These are phyloP conservation scores for Drosophila mulleri DNA, from an alignment of 2,888 invertebrate genomes.

Conservation along the genomic window DNA sequence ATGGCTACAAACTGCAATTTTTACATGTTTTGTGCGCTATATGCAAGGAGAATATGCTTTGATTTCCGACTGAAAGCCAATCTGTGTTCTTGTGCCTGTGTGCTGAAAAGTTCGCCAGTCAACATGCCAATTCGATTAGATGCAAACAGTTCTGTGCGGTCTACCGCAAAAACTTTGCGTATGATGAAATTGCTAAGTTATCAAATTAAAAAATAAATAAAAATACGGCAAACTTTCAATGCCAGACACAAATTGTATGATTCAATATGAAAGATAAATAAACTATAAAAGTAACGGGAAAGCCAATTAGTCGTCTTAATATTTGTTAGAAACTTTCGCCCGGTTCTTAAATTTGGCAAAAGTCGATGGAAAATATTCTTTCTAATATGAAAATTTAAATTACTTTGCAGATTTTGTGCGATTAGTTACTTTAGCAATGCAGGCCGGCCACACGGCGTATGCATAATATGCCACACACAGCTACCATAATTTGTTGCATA, in stretches of 20 bases:
- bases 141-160: constrained; percentile 49
- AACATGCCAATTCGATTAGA: constrained; percentile 67
- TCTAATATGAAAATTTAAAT: background rate
- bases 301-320: constrained; percentile 20
- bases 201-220: constrained; percentile 27
- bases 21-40: background rate
- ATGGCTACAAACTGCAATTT: constrained; percentile 1
- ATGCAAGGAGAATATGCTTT: constrained; percentile 51
- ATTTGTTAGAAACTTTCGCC: constrained; percentile 15
- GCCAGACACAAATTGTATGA: background rate
- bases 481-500: constrained; percentile 39
- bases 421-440: constrained; percentile 1
- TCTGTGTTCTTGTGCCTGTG: background rate
- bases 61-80: constrained; percentile 34
- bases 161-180: constrained; percentile 46
- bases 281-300: constrained; percentile 11
- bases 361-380: background rate
- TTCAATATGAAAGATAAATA: constrained; percentile 16
- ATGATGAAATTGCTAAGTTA: constrained; percentile 23
- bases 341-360: background rate
- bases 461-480: constrained; percentile 2
- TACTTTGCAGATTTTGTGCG: background rate
- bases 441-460: constrained; percentile 25
- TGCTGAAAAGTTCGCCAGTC: constrained; percentile 38
- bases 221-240: background rate